phyloP scores from a whole-genome alignment of 2,888 invertebrate genomes.

The Parnassius glacialis region DNA sequence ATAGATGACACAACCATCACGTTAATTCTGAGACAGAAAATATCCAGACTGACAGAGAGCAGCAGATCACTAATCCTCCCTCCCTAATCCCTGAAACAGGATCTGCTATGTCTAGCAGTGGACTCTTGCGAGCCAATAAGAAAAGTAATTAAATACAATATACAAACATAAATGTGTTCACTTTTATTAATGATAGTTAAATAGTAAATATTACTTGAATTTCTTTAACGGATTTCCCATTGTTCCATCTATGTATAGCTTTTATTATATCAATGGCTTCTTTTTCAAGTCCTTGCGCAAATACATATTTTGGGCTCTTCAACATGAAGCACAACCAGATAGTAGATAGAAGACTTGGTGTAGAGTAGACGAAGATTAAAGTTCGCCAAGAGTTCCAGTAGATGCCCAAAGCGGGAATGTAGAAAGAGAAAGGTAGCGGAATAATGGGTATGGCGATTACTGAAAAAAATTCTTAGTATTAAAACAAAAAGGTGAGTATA shows the following conservation, averaged over 20 bases:
- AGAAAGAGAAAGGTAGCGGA: constrained; percentile 64
- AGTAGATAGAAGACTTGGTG: constrained; percentile 82
- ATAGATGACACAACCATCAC: too few relatives aligned
- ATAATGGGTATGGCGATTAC: constrained; percentile 83
- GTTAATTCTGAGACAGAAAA: too few relatives aligned
- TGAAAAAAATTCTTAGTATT: constrained; percentile 34
- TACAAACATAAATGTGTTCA: too few relatives aligned
- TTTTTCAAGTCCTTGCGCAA: constrained; percentile 78
- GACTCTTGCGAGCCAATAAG: neutral
- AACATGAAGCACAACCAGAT: constrained; percentile 79
- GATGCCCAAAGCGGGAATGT: constrained; percentile 54
- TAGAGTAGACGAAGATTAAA: constrained; percentile 81
- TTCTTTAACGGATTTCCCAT: constrained; percentile 37
- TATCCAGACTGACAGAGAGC: too few relatives aligned
- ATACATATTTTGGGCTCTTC: constrained; percentile 89
- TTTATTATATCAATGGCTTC: constrained; percentile 73
- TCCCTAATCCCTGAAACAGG: too few relatives aligned
- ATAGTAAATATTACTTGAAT: constrained; percentile 43
- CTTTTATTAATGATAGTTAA: too few relatives aligned
- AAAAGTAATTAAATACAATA: too few relatives aligned
- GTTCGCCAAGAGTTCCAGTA: constrained; percentile 84
- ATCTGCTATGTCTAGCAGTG: too few relatives aligned
- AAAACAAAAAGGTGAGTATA: too few relatives aligned
- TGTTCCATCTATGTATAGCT: constrained; percentile 35
- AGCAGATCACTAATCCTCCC: too few relatives aligned